Percentiles rank a stretch among this genome's conserved stretches.
Evolutionary conservation across 1,140 invertebrate genomes (phyloP).

Genomic region (Listronotus bonariensis): DNA sequence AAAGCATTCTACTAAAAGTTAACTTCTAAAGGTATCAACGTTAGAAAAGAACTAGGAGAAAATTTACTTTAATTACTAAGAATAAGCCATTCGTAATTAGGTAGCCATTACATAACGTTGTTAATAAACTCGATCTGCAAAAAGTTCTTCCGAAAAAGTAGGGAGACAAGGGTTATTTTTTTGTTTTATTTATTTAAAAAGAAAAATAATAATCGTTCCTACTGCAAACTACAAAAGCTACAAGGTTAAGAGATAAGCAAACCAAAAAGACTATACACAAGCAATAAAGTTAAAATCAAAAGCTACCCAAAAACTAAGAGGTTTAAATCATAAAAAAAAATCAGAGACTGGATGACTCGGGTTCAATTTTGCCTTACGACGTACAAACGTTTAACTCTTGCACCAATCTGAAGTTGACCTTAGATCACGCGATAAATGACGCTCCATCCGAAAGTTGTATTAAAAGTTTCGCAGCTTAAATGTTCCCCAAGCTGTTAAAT

Average conservation of each 20-base stretch:
- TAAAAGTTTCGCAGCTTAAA: background rate
- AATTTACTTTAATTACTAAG: background rate
- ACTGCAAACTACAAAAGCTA: conserved; percentile 39
- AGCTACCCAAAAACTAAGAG: conserved; percentile 47
- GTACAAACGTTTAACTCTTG: conserved; percentile 43
- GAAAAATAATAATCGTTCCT: conserved; percentile 14
- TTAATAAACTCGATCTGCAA: conserved; percentile 18
- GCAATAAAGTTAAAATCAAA: conserved; percentile 36
- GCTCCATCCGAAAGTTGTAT: background rate
- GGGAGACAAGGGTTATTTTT: conserved; percentile 44
- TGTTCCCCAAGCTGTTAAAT: too few species aligned
- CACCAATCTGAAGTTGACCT: conserved; percentile 35
- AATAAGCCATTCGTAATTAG: conserved; percentile 9
- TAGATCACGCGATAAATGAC: background rate
- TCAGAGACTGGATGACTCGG: conserved; percentile 51
- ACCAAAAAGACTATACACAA: conserved; percentile 37
- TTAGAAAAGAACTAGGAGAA: background rate
- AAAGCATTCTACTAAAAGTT: conserved; percentile 9
- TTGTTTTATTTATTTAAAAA: conserved; percentile 20
- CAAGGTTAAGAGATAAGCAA: conserved; percentile 34
- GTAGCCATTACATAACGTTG: conserved; percentile 19
- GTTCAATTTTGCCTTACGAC: conserved; percentile 51
- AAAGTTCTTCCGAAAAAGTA: conserved; percentile 23
- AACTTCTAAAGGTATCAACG: background rate
- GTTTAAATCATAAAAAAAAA: conserved; percentile 44